Conservation (phyloP, 2,113 vertebrate genomes). For the Bos javanicus region DNA sequence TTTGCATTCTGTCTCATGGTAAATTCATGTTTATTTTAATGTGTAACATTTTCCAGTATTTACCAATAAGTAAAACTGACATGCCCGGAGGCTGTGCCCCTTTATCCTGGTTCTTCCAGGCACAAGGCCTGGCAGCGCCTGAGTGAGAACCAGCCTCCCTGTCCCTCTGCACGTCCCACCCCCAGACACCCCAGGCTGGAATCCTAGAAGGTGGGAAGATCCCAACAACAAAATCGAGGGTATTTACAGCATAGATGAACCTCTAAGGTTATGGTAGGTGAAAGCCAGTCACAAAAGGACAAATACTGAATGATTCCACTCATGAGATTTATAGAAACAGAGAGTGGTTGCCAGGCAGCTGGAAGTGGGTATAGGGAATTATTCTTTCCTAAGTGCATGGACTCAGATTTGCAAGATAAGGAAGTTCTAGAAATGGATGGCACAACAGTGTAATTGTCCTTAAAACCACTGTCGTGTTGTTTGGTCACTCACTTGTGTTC, state of each 20-base stretch:
- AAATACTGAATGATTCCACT: not conserved
- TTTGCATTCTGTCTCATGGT: not conserved
- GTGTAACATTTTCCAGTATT: not conserved
- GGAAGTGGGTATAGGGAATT: rapidly evolving
- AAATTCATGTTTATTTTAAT: conserved; percentile 1
- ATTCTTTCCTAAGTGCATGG: not conserved
- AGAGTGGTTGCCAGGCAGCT: not conserved
- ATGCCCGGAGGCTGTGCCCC: not conserved
- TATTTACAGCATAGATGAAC: not conserved
- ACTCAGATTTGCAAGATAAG: not conserved
- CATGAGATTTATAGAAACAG: not conserved
- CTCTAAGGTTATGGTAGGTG: not conserved
- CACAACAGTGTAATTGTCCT: not conserved
- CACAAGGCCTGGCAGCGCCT: not conserved
- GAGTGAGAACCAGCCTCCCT: not conserved
- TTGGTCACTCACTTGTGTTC: not conserved
- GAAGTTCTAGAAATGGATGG: not conserved
- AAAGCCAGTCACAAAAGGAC: not conserved
- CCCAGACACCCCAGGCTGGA: not conserved
- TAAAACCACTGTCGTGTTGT: not conserved
- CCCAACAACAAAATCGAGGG: not conserved
- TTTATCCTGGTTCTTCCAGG: not conserved
- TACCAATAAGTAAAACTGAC: not conserved
- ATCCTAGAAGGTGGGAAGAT: not conserved
- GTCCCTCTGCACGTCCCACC: rapidly evolving